Conservation (phyloP, 2,797 vertebrate genomes). For the Iguana delicatissima region DNA sequence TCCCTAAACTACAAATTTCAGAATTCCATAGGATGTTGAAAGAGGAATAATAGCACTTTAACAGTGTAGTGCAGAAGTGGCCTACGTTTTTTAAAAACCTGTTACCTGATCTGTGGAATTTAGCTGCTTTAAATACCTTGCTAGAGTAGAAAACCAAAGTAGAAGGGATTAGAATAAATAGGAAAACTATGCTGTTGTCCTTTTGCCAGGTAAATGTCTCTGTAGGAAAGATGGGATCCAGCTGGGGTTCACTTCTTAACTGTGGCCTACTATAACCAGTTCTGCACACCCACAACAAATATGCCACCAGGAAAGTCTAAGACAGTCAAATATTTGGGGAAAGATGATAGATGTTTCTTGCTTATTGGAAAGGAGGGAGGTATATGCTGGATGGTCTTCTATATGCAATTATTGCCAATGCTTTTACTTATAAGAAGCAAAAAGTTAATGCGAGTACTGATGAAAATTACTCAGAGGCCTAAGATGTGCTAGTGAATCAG, state of each 20-base stretch:
- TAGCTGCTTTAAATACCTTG: not conserved
- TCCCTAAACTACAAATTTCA: too few species aligned
- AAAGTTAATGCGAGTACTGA: not conserved
- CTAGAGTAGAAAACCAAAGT: not conserved
- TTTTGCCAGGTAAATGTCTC: not conserved
- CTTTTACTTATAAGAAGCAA: constrained; percentile 12
- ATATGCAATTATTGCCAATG: not conserved
- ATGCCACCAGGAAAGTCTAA: not conserved
- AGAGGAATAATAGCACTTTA: too few species aligned
- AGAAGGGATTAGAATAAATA: not conserved
- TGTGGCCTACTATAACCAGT: not conserved
- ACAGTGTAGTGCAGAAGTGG: too few species aligned
- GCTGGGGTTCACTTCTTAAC: not conserved
- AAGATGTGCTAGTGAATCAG: not conserved
- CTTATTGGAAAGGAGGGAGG: not conserved
- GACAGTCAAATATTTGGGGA: not conserved
- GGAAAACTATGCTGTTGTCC: not conserved
- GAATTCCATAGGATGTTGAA: too few species aligned
- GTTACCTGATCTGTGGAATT: not conserved
- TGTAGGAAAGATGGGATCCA: not conserved
- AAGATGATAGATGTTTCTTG: not conserved
- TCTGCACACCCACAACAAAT: not conserved
- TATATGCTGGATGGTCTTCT: not conserved
- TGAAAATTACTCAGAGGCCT: not conserved
- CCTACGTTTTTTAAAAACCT: not conserved